phyloP scores from a whole-genome alignment of 92 coral and sea anemone genomes.

The Heteractis magnifica region DNA sequence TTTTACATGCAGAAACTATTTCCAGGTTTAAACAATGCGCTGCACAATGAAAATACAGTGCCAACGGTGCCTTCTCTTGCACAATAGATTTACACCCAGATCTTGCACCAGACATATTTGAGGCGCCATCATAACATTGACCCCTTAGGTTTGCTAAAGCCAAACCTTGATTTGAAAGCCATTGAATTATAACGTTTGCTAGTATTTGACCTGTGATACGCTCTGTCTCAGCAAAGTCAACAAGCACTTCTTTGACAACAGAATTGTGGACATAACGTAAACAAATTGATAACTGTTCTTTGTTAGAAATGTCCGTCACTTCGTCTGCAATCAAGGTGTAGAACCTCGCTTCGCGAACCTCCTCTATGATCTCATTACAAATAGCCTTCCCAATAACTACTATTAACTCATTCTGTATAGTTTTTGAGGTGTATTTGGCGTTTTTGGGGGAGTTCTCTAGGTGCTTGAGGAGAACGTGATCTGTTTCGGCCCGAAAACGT shows the following conservation, averaged over 20 bases:
- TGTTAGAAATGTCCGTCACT: no score
- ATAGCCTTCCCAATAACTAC: slow-evolving; percentile 37
- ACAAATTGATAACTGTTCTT: no score
- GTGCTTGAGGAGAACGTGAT: slow-evolving; percentile 43
- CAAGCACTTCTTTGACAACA: slow-evolving; percentile 55
- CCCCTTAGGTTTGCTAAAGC: slow-evolving; percentile 45
- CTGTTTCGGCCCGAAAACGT: slow-evolving; percentile 14
- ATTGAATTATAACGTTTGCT: no score
- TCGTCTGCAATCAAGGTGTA: neutral
- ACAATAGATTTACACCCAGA: slow-evolving; percentile 46
- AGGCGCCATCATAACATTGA: slow-evolving; percentile 53
- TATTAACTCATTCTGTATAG: slow-evolving; percentile 49
- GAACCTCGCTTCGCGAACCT: slow-evolving; percentile 28
- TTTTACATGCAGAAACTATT: slow-evolving; percentile 53
- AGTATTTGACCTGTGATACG: slow-evolving; percentile 50
- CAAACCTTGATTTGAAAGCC: no score
- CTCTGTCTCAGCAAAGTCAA: slow-evolving; percentile 44
- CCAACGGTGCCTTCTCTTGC: slow-evolving; percentile 45
- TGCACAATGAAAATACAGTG: slow-evolving; percentile 42
- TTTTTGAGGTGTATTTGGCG: slow-evolving; percentile 39
- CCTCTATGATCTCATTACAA: slow-evolving; percentile 30
- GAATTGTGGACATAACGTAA: neutral
- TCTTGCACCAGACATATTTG: slow-evolving; percentile 51
- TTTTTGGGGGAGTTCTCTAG: slow-evolving; percentile 50
- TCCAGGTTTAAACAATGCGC: slow-evolving; percentile 59